phyloP scores from a whole-genome alignment of 2,888 invertebrate species.

The Boloria selene region DNA sequence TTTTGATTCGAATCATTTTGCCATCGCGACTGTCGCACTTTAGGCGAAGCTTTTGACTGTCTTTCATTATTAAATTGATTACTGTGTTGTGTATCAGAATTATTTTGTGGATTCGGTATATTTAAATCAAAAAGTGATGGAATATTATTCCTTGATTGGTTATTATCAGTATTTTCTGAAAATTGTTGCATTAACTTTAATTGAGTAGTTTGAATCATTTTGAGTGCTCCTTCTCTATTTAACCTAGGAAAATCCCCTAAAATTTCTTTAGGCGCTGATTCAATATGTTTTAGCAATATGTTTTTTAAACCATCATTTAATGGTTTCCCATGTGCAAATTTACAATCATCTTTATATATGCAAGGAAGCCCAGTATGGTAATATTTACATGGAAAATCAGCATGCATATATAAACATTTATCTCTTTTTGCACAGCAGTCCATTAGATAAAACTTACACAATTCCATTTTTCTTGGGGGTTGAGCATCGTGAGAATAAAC shows the following conservation, averaged over 20 bases:
- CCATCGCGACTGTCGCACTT: conserved; percentile 77
- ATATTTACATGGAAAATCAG: conserved; percentile 98
- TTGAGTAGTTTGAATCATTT: conserved; percentile 79
- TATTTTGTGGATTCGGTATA: conserved; percentile 67
- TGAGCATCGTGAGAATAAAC: conserved; percentile 92
- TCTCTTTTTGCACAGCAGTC: conserved; percentile 97
- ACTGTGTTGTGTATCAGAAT: conserved; percentile 53
- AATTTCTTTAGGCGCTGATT: conserved; percentile 95
- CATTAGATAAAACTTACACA: conserved; percentile 98
- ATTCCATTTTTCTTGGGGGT: conserved; percentile 93
- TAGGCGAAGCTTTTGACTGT: conserved; percentile 71
- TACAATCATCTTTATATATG: conserved; percentile 91
- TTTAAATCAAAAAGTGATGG: conserved; percentile 77
- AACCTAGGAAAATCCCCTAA: conserved; percentile 94
- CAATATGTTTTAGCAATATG: conserved; percentile 88
- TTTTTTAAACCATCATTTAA: conserved; percentile 89
- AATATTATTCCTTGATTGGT: conserved; percentile 61
- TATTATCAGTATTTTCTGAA: conserved; percentile 59
- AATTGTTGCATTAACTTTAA: conserved; percentile 71
- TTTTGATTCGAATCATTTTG: conserved; percentile 70
- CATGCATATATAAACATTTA: conserved; percentile 97
- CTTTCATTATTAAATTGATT: conserved; percentile 64
- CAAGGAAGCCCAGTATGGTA: conserved; percentile 96
- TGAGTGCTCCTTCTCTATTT: conserved; percentile 88
- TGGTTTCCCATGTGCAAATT: conserved; percentile 95